Percentiles rank a stretch among this genome's conserved stretches.
phyloP scores from a whole-genome alignment of 1,140 invertebrate species.

The Hypothenemus hampei region DNA sequence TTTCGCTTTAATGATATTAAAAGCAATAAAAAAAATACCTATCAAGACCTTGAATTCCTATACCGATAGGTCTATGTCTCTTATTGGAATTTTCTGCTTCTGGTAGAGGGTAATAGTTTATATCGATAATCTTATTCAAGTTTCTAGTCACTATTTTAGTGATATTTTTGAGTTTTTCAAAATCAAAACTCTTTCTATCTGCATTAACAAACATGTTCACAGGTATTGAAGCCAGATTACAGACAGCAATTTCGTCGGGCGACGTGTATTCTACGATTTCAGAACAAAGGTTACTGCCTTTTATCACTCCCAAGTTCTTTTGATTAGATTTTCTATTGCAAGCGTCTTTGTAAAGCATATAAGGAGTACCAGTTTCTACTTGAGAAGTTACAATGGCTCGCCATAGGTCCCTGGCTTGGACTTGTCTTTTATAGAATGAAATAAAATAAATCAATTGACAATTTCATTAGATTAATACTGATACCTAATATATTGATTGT shows the following conservation, averaged over 20 bases:
- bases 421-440: conserved; percentile 38
- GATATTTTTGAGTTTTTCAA: conserved; percentile 81
- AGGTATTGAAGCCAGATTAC: conserved; percentile 98
- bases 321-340: conserved; percentile 98
- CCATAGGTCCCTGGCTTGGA: conserved; percentile 89
- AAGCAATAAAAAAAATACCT: not conserved
- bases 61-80: conserved; percentile 90
- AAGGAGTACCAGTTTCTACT: conserved; percentile 97
- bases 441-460: not conserved
- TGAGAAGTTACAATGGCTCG: conserved; percentile 92
- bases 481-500: conserved; percentile 16
- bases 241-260: conserved; percentile 93
- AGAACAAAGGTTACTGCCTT: conserved; percentile 96
- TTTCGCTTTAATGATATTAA: not conserved
- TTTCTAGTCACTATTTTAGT: conserved; percentile 79
- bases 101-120: conserved; percentile 92
- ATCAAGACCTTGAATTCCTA: conserved; percentile 64
- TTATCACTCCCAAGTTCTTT: conserved; percentile 97
- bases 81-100: conserved; percentile 87
- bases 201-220: conserved; percentile 90
- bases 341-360: conserved; percentile 97
- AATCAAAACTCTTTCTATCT: conserved; percentile 77
- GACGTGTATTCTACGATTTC: conserved; percentile 95
- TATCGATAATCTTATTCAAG: conserved; percentile 96
- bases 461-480: conserved; percentile 1